Conservation (phyloP, 2,797 vertebrate genomes). For the Oreochromis mossambicus region DNA sequence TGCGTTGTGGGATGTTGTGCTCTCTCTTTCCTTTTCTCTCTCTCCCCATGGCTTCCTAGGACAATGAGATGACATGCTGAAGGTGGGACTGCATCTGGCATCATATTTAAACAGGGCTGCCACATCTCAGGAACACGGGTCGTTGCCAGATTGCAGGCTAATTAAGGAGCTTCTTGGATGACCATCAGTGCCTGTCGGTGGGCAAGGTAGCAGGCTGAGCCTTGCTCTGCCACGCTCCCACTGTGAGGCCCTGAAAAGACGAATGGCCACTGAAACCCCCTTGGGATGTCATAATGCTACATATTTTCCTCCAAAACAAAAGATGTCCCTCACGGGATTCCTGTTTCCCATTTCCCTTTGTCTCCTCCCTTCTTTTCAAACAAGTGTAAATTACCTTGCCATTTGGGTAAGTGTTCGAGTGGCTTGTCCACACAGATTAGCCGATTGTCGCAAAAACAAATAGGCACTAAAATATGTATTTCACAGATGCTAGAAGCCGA, state of each 20-base stretch:
- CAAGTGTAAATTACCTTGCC: conserved; percentile 70
- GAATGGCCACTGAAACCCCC: conserved; percentile 71
- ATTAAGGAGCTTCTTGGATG: conserved; percentile 86
- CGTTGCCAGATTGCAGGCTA: conserved; percentile 83
- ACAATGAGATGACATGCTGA: conserved; percentile 81
- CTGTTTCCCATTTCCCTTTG: conserved; percentile 52
- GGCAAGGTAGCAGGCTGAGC: conserved; percentile 77
- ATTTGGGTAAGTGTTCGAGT: conserved; percentile 62
- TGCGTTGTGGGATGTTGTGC: conserved; percentile 64
- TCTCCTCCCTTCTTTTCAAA: conserved; percentile 55
- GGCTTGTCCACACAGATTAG: conserved; percentile 62
- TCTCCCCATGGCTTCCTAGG: conserved; percentile 68
- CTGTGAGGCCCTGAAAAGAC: conserved; percentile 78
- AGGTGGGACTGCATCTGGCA: conserved; percentile 83
- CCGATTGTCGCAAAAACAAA: conserved; percentile 60
- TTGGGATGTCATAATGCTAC: conserved; percentile 72
- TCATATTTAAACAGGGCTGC: conserved; percentile 79
- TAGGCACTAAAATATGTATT: conserved; percentile 62
- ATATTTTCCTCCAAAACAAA: conserved; percentile 73
- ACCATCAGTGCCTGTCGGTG: conserved; percentile 82
- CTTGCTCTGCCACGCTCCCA: conserved; percentile 70
- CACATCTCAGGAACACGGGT: conserved; percentile 79
- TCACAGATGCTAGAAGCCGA: conserved; percentile 58
- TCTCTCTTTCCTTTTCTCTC: conserved; percentile 40
- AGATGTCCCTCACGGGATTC: conserved; percentile 67